Evolutionary conservation across 2,888 invertebrate genomes (phyloP).

Genomic region (Dyspetes luteomarginatus): DNA sequence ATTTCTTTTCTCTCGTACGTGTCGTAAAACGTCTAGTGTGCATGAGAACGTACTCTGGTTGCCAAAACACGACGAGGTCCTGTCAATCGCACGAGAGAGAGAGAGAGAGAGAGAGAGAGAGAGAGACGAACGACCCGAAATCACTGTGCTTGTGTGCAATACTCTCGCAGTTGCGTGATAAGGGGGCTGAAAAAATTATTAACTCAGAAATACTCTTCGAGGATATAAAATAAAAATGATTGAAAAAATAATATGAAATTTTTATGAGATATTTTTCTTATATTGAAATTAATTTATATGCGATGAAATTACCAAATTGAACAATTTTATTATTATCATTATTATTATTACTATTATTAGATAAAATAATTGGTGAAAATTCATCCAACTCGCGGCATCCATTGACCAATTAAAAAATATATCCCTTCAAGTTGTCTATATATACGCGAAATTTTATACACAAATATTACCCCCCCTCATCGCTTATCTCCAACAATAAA

Average conservation of each 20-base stretch:
- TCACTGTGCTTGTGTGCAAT: background rate
- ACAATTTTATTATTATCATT: background rate
- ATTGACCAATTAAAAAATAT: background rate
- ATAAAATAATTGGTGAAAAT: background rate
- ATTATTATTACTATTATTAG: background rate
- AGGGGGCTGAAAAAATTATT: background rate
- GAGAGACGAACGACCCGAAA: background rate
- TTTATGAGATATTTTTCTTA: too few species aligned
- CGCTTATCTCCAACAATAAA: too few species aligned
- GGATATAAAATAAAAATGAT: background rate
- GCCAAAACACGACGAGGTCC: too few species aligned
- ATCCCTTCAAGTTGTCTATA: background rate
- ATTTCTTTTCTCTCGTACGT: conserved; percentile 5
- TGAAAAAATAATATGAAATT: background rate
- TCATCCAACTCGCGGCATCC: background rate
- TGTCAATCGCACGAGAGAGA: conserved; percentile 1
- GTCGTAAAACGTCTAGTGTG: conserved; percentile 32
- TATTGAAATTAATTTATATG: too few species aligned
- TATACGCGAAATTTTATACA: background rate
- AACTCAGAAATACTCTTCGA: background rate
- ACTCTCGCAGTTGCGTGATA: background rate
- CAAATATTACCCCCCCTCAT: background rate
- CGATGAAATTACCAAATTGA: background rate
- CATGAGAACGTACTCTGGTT: too few species aligned
- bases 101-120: conserved; percentile 20